phyloP scores from a whole-genome alignment of 2,888 invertebrate species.

The Sycophila texana region DNA sequence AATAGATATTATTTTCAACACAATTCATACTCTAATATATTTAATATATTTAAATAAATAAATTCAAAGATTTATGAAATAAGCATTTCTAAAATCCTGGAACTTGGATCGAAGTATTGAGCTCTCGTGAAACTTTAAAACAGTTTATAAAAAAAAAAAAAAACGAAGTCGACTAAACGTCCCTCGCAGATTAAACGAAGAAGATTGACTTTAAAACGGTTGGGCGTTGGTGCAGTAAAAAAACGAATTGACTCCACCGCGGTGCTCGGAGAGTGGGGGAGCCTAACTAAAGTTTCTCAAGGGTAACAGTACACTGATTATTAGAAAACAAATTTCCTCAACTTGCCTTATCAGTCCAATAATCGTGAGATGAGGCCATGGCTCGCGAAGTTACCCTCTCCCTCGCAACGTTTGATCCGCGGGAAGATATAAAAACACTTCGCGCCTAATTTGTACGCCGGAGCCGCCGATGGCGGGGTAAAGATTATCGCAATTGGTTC shows the following conservation, averaged over 20 bases:
- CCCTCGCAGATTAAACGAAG: slow-evolving; percentile 50
- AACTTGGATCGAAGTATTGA: slow-evolving; percentile 15
- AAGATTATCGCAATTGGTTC: slow-evolving; percentile 73
- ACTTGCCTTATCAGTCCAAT: slow-evolving; percentile 53
- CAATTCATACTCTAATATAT: no score
- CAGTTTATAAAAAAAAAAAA: slow-evolving; percentile 19
- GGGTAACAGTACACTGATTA: slow-evolving; percentile 54
- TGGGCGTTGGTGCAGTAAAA: slow-evolving; percentile 11
- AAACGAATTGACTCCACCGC: slow-evolving; percentile 4
- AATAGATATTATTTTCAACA: no score
- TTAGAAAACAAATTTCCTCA: slow-evolving; percentile 55
- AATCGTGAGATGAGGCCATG: slow-evolving; percentile 44
- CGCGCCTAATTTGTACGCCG: slow-evolving; percentile 46
- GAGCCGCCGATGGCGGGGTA: background rate
- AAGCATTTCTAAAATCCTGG: background rate
- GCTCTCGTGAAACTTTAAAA: slow-evolving; percentile 40
- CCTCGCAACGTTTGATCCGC: slow-evolving; percentile 41
- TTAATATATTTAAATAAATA: no score
- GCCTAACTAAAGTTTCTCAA: slow-evolving; percentile 35
- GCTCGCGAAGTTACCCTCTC: background rate
- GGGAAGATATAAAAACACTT: slow-evolving; percentile 54
- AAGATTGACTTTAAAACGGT: slow-evolving; percentile 53
- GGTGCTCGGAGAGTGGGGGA: background rate
- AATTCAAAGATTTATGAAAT: no score
- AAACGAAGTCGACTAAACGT: slow-evolving; percentile 11